Evolutionary conservation across 1,140 invertebrate species (phyloP).

Genomic region (Pseudomyrmex gracilis): DNA sequence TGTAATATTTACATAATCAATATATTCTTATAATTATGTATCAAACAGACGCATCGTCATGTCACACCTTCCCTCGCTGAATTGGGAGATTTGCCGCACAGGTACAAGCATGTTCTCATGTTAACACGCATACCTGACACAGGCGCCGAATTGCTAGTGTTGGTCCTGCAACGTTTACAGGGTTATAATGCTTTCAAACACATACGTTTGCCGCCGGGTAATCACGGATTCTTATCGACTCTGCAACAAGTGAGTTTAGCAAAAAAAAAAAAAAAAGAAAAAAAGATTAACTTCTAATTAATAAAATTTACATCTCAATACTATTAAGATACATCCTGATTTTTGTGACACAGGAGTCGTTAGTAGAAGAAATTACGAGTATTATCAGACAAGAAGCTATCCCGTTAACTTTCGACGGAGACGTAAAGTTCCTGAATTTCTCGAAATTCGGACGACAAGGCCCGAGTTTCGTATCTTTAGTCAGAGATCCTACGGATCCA

Average conservation of each 20-base stretch:
- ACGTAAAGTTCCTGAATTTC: constrained; percentile 89
- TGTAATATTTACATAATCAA: constrained; percentile 1
- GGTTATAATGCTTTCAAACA: constrained; percentile 88
- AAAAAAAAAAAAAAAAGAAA: neutral
- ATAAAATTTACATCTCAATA: neutral
- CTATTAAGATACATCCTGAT: neutral
- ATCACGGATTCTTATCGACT: constrained; percentile 80
- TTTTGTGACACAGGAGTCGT: constrained; percentile 82
- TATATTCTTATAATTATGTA: constrained; percentile 16
- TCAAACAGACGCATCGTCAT: constrained; percentile 70
- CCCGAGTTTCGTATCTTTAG: constrained; percentile 89
- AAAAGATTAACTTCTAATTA: no score
- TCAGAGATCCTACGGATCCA: constrained; percentile 88
- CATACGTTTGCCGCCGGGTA: constrained; percentile 85
- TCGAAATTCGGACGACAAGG: constrained; percentile 86
- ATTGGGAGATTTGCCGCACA: constrained; percentile 83
- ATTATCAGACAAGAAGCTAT: constrained; percentile 86
- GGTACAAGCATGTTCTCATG: constrained; percentile 87
- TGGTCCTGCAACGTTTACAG: constrained; percentile 88
- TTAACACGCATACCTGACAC: constrained; percentile 89
- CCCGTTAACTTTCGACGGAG: constrained; percentile 88
- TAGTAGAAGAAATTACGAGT: constrained; percentile 86
- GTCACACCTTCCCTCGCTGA: constrained; percentile 87
- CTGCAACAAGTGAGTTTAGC: constrained; percentile 83
- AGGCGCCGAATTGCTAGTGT: constrained; percentile 88